Conservation (phyloP, 1,140 invertebrate genomes). For the Pogonus chalceus region DNA sequence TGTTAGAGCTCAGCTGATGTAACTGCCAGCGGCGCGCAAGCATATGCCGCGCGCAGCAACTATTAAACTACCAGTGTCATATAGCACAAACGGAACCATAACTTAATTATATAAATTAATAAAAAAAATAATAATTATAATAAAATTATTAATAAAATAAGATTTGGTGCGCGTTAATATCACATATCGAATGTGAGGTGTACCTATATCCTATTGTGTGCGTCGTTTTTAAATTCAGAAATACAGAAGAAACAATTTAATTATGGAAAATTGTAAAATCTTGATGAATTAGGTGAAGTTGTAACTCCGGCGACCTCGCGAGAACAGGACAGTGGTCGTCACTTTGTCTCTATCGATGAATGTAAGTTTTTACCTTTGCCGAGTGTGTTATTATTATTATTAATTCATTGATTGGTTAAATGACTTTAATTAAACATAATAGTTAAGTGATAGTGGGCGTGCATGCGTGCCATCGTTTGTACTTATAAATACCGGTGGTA, state of each 20-base stretch:
- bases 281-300: slow-evolving; percentile 11
- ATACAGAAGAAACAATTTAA: slow-evolving; percentile 8
- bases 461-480: not conserved
- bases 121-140: slow-evolving; percentile 5
- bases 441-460: not conserved
- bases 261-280: slow-evolving; percentile 10
- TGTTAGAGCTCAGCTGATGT: slow-evolving; percentile 9
- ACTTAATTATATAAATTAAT: slow-evolving; percentile 19
- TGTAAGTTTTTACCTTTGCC: slow-evolving; percentile 7
- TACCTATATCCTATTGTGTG: slow-evolving; percentile 9
- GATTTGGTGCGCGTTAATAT: slow-evolving; percentile 19
- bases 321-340: not conserved
- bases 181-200: slow-evolving; percentile 30
- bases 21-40: not conserved
- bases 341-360: slow-evolving; percentile 2
- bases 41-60: not conserved
- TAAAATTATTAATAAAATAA: not conserved
- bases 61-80: slow-evolving; percentile 16
- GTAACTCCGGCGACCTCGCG: not conserved
- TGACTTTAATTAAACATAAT: slow-evolving; percentile 1
- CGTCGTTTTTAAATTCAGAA: slow-evolving; percentile 12
- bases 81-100: slow-evolving; percentile 23
- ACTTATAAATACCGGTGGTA: not conserved
- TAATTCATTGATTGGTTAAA: slow-evolving; percentile 2
- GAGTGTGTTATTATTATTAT: slow-evolving; percentile 3